phyloP scores from a whole-genome alignment of 1,140 invertebrate genomes.

The Heliconius nattereri region DNA sequence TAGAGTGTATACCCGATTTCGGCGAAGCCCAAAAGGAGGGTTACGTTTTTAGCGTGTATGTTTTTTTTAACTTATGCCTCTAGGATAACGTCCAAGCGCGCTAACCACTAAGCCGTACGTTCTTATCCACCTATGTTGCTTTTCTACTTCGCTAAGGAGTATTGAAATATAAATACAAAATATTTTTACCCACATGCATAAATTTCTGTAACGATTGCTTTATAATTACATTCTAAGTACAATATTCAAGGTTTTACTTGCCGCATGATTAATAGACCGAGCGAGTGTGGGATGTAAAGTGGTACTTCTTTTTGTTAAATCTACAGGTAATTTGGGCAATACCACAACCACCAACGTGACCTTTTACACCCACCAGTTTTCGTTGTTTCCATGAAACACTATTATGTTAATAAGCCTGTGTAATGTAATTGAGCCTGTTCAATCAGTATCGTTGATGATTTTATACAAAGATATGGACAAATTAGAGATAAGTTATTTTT shows the following conservation, averaged over 20 bases:
- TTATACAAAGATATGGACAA: too few species aligned
- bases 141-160: too few species aligned
- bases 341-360: neutral
- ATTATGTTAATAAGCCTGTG: neutral
- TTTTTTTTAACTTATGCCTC: too few species aligned
- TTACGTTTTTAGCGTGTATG: too few species aligned
- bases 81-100: too few species aligned
- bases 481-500: too few species aligned
- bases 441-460: too few species aligned
- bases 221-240: conserved; percentile 7
- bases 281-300: neutral
- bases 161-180: neutral
- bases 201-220: conserved; percentile 13
- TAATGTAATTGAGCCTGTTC: neutral
- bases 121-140: too few species aligned
- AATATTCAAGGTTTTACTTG: neutral
- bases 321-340: neutral
- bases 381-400: neutral
- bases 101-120: too few species aligned
- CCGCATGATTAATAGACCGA: conserved; percentile 15
- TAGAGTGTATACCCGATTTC: neutral
- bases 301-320: conserved; percentile 3
- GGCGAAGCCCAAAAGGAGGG: too few species aligned
- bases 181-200: neutral
- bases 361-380: neutral